Conservation (phyloP, 2,888 invertebrate genomes). For the Heteropelma amictum region DNA sequence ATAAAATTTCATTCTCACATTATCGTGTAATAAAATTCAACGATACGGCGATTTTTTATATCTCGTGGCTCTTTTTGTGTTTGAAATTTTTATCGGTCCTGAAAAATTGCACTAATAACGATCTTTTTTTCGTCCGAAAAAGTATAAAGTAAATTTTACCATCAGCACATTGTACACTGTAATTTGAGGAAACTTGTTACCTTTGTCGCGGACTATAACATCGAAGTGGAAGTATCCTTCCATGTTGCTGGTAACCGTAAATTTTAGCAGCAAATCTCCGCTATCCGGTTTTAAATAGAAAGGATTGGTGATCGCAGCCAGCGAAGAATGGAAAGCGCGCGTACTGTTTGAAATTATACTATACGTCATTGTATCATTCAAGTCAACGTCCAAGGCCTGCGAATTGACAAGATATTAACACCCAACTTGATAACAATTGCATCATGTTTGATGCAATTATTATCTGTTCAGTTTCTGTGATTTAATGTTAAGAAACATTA, state of each 20-base stretch:
- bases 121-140: too few relatives aligned
- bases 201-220: conserved; percentile 80
- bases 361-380: conserved; percentile 77
- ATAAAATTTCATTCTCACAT: neutral
- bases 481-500: too few relatives aligned
- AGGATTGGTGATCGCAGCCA: conserved; percentile 74
- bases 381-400: conserved; percentile 82
- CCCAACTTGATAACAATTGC: neutral
- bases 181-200: conserved; percentile 67
- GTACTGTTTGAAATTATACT: conserved; percentile 69
- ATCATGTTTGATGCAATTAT: neutral
- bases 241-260: conserved; percentile 80
- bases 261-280: conserved; percentile 79
- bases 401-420: conserved; percentile 1
- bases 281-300: conserved; percentile 77
- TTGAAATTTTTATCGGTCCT: too few relatives aligned
- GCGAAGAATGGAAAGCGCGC: conserved; percentile 73
- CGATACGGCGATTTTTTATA: too few relatives aligned
- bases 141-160: neutral
- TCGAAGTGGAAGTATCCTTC: conserved; percentile 82
- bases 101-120: too few relatives aligned
- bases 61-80: too few relatives aligned
- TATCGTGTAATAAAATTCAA: too few relatives aligned
- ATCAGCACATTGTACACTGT: neutral
- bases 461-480: too few relatives aligned